phyloP scores from a whole-genome alignment of 2,888 invertebrate genomes.

The Podotricha telesiphe region DNA sequence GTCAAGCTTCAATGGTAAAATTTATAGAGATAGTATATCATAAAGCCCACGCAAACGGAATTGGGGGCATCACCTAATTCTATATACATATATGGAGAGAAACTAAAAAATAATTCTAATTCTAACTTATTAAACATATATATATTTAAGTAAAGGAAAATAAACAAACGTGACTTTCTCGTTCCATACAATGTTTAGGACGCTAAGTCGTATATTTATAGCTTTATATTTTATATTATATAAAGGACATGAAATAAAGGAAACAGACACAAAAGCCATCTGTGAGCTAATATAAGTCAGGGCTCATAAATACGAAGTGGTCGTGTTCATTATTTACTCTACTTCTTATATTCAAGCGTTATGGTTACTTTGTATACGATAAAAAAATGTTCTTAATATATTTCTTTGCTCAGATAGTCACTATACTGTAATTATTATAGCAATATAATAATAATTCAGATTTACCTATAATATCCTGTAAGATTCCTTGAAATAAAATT shows the following conservation, averaged over 20 bases:
- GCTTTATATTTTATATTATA: conserved; percentile 35
- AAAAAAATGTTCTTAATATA: not conserved
- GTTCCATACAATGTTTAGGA: conserved; percentile 4
- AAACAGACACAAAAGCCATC: conserved; percentile 40
- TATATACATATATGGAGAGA: no score
- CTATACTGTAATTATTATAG: not conserved
- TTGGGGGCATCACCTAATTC: no score
- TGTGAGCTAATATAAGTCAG: conserved; percentile 23
- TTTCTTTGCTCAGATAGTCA: not conserved
- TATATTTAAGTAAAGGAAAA: not conserved
- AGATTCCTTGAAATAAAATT: not conserved
- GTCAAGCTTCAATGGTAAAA: no score
- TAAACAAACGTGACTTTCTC: conserved; percentile 3
- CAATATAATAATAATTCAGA: no score
- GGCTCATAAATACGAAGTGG: conserved; percentile 18
- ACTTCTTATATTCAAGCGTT: not conserved
- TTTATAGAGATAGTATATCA: no score
- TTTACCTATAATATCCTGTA: no score
- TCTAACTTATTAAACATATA: no score
- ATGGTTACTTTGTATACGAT: not conserved
- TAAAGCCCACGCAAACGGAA: no score
- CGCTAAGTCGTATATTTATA: conserved; percentile 13
- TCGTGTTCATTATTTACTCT: conserved; percentile 20
- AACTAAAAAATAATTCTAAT: no score
- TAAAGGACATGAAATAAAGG: conserved; percentile 52